Evolutionary conservation across 2,113 vertebrate species (phyloP).

Genomic region (Blennius ocellaris): DNA sequence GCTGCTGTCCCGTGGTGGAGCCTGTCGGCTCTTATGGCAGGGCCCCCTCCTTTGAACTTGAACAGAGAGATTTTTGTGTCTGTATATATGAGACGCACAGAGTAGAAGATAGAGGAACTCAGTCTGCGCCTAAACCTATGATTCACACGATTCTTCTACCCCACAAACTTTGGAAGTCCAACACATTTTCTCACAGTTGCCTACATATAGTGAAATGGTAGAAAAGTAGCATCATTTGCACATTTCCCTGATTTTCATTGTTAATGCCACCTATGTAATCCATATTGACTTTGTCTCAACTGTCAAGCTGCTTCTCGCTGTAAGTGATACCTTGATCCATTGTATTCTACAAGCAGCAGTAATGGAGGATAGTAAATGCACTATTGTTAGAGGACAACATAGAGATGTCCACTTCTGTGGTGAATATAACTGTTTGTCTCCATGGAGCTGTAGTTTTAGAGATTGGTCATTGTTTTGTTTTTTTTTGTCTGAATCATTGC

Average conservation of each 20-base stretch:
- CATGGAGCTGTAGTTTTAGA: constrained; percentile 7
- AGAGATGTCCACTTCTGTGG: neutral
- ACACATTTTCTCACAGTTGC: neutral
- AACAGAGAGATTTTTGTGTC: constrained; percentile 64
- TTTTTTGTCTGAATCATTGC: neutral
- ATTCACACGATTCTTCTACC: neutral
- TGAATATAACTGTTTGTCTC: neutral
- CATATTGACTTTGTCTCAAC: constrained; percentile 4
- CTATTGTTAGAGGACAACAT: constrained; percentile 18
- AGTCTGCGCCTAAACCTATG: neutral
- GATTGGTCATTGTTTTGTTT: neutral
- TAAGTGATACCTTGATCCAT: constrained; percentile 17
- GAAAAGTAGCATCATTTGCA: neutral
- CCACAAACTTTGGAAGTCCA: neutral
- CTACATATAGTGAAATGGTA: neutral
- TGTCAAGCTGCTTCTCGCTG: neutral
- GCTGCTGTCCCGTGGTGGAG: constrained; percentile 69
- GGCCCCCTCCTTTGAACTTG: constrained; percentile 71
- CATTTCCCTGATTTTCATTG: neutral
- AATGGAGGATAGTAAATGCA: constrained; percentile 1
- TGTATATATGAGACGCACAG: constrained; percentile 8
- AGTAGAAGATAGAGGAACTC: constrained; percentile 2
- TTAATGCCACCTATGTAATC: neutral
- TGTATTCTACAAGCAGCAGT: neutral
- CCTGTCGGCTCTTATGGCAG: constrained; percentile 40